Base-by-base conservation (phyloP, 2,797 vertebrate species). In the Hoplostethus atlanticus region DNA sequence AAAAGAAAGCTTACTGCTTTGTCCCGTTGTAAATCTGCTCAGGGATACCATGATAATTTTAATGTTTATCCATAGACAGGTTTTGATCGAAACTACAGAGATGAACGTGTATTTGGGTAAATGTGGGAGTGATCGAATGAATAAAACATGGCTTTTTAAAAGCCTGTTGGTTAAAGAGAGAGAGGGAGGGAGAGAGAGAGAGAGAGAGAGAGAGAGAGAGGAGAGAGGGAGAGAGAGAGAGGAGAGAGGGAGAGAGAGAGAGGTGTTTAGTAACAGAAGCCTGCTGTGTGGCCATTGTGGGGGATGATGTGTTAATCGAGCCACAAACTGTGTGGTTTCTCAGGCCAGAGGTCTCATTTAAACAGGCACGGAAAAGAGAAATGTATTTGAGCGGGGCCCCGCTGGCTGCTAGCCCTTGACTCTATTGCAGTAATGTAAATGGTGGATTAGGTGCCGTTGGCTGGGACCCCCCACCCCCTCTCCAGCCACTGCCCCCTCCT, bases 221-320 rank as follows among this genome's bases (percentile, higher is more conserved):
- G 21, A 21, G 21, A 21, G 21, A 21, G 21, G 21, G 21, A 21
- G 21, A 21, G 21, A 21, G n/a, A 73, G 73, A 79, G 73, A 59
- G 34, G 21, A 21, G 21, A 21, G 21, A 21, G 21, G 21, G 21
- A 21, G 21, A 21, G 21, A 21, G n/a, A 73, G 73, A 79, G 73
- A 59, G 34, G 70, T 77, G 83, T 91, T 92, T 91, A 87, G 92
- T 88, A 93, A 93, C 84, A 85, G 79, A 90, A 92, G 84, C 91
- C 91, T 89, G 87, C 91, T 93, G 92, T 84, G 91, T 88, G 89
- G 88, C 87, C 79, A 89, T 92, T 92, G 92, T 93, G 84, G 87
- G 84, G 90, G 83, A 86, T 92, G 89, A 91, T 92, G 93, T 94
- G 92, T 94, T 95, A 94, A 94, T 94, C 84, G 86, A 91, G 89